Percentiles rank a stretch among this genome's conserved stretches.
Evolutionary conservation across 1,140 invertebrate species (phyloP).

Genomic region (Chironomus striatipennis): DNA sequence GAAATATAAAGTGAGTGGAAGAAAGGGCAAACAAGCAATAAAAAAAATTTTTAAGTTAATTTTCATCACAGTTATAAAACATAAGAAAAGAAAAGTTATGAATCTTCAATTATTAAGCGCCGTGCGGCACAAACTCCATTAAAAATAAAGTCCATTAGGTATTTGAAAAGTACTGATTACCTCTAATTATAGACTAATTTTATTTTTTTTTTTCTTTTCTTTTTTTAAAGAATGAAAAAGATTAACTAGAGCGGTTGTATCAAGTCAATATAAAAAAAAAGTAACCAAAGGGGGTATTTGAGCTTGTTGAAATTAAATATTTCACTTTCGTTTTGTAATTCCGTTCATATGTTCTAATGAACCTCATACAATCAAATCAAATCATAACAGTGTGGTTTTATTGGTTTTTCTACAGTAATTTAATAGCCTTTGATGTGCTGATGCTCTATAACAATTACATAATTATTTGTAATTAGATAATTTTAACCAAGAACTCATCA

Average conservation of each 20-base stretch:
- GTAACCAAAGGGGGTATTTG: neutral
- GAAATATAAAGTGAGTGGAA: neutral
- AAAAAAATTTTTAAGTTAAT: neutral
- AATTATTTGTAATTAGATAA: constrained; percentile 13
- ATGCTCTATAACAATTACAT: neutral
- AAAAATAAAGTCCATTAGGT: constrained; percentile 4
- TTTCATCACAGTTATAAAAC: neutral
- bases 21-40: neutral
- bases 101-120: constrained; percentile 22
- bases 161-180: constrained; percentile 3
- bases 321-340: constrained; percentile 5
- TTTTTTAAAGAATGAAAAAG: neutral
- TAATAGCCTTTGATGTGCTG: neutral
- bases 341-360: neutral
- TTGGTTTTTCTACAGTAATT: constrained; percentile 17
- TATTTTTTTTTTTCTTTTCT: neutral
- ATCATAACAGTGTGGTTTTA: constrained; percentile 16
- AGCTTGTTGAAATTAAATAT: neutral
- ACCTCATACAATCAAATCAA: neutral
- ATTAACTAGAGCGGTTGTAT: neutral
- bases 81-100: neutral
- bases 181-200: constrained; percentile 22
- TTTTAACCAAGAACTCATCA: neutral
- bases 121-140: constrained; percentile 19
- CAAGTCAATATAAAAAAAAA: neutral